A percentile compares a stretch with the other conserved stretches of the same genome.
phyloP scores from a whole-genome alignment of 2,888 invertebrate species.

The Thereva unica region DNA sequence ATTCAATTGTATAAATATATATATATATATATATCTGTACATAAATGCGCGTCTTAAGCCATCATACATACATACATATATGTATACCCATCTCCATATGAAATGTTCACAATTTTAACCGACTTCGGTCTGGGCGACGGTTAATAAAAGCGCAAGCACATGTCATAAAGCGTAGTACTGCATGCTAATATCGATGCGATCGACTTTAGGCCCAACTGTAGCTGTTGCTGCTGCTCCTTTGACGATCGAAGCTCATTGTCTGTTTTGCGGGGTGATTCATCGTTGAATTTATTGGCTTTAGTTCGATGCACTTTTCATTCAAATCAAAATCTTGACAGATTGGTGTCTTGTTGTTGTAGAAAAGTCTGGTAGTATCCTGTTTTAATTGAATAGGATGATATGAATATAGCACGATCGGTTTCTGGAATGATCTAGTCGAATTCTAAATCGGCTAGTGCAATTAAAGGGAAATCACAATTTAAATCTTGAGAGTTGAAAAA shows the following conservation, averaged over 20 bases:
- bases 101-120: slow-evolving; percentile 27
- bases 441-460: too few species aligned
- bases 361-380: too few species aligned
- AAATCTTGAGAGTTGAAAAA: too few species aligned
- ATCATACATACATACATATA: too few species aligned
- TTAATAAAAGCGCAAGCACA: slow-evolving; percentile 41
- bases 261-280: slow-evolving; percentile 25
- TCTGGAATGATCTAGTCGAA: too few species aligned
- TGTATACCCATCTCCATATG: too few species aligned
- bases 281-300: slow-evolving; percentile 15
- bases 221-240: slow-evolving; percentile 13
- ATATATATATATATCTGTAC: slow-evolving; percentile 1
- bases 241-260: slow-evolving; percentile 26
- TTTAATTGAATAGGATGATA: too few species aligned
- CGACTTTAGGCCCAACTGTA: slow-evolving; percentile 36
- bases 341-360: too few species aligned
- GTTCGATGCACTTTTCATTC: slow-evolving; percentile 29
- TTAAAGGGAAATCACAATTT: too few species aligned
- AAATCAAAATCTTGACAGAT: slow-evolving; percentile 1
- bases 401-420: too few species aligned
- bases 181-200: slow-evolving; percentile 40
- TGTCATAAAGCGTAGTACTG: slow-evolving; percentile 40
- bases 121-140: slow-evolving; percentile 35
- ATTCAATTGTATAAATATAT: slow-evolving; percentile 1
- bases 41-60: slow-evolving; percentile 11